These are phyloP conservation scores for Dromius quadrimaculatus DNA, from an alignment of 2,888 invertebrate species.

Conservation along the genomic window DNA sequence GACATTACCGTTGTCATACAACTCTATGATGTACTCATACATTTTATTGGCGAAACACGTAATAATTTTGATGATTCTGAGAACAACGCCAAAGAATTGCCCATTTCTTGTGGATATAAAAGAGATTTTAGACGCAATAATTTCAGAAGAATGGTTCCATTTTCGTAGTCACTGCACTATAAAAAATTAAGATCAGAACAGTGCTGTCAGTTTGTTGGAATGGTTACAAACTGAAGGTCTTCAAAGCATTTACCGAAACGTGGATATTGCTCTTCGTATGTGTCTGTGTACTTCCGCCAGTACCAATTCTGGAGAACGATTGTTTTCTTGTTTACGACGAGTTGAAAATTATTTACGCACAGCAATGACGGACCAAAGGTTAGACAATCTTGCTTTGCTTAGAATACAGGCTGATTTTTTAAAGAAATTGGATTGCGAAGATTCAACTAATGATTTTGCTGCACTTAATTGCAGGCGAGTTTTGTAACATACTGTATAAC, in stretches of 20 bases:
- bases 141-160: conserved; percentile 38
- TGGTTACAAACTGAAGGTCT: conserved; percentile 31
- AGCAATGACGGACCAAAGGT: conserved; percentile 55
- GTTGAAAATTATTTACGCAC: conserved; percentile 54
- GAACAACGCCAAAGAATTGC: too few relatives aligned
- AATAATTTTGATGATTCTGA: too few relatives aligned
- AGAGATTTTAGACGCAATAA: conserved; percentile 22
- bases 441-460: not conserved
- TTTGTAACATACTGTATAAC: too few relatives aligned
- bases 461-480: too few relatives aligned
- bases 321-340: conserved; percentile 53
- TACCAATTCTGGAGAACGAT: conserved; percentile 50
- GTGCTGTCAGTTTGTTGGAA: conserved; percentile 34
- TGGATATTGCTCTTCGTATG: conserved; percentile 38
- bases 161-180: conserved; percentile 37
- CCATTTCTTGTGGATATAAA: too few relatives aligned
- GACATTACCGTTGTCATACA: too few relatives aligned
- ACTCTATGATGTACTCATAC: too few relatives aligned
- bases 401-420: conserved; percentile 53
- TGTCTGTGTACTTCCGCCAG: conserved; percentile 32
- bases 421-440: not conserved
- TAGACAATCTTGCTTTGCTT: conserved; percentile 53
- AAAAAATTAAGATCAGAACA: conserved; percentile 13
- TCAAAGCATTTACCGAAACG: conserved; percentile 28
- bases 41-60: too few relatives aligned